These are phyloP conservation scores for Tenthredo livida DNA, from an alignment of 2,888 invertebrate species.

Conservation along the genomic window DNA sequence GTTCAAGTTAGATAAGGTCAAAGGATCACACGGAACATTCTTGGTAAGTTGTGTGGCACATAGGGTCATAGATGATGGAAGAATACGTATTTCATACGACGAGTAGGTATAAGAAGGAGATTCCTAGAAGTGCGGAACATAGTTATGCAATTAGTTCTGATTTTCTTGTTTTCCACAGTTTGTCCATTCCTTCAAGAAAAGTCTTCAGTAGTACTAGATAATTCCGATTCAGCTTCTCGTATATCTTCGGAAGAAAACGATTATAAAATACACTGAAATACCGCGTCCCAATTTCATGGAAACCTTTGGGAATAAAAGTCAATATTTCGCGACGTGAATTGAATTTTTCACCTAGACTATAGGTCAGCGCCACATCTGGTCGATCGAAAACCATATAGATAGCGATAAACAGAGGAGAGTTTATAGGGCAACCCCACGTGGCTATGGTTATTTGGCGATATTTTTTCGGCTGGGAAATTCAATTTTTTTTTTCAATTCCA, in stretches of 20 bases:
- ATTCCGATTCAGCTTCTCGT: background rate
- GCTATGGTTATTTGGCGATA: background rate
- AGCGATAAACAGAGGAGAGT: background rate
- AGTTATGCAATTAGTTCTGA: background rate
- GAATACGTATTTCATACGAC: background rate
- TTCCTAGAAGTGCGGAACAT: background rate
- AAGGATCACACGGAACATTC: background rate
- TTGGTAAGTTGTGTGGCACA: background rate
- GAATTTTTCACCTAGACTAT: background rate
- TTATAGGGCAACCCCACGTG: background rate
- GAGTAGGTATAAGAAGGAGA: background rate
- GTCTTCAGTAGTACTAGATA: background rate
- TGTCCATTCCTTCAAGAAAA: background rate
- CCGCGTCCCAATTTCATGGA: background rate
- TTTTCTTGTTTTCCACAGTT: background rate
- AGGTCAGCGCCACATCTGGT: background rate
- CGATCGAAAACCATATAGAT: background rate
- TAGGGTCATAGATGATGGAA: background rate
- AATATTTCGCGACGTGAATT: background rate
- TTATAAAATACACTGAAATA: background rate
- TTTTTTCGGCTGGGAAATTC: conserved; percentile 1
- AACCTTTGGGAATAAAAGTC: background rate
- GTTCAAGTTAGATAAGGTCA: background rate
- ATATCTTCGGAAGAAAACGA: background rate
- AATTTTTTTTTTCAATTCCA: conserved; percentile 24